Percentiles rank a stretch among this genome's conserved stretches.
These are phyloP conservation scores for Schlechtendalia chinensis DNA, from an alignment of 1,140 invertebrate species.

Conservation along the genomic window DNA sequence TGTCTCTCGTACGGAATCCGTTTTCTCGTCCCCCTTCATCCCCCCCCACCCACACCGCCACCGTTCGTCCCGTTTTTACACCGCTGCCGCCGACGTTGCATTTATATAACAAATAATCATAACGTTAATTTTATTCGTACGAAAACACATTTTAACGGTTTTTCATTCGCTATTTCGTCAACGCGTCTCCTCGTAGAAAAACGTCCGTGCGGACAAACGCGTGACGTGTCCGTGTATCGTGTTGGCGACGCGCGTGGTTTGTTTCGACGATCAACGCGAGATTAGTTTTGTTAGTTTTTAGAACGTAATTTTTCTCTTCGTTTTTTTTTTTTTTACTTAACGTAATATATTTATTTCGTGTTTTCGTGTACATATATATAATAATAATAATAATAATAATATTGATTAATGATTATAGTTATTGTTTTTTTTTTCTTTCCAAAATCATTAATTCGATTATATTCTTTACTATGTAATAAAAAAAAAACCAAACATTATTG, in stretches of 20 bases:
- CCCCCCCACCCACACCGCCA: no score
- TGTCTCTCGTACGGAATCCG: background rate
- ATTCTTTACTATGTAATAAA: background rate
- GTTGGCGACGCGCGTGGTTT: no score
- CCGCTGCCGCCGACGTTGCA: conserved; percentile 37
- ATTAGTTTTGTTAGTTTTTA: conserved; percentile 41
- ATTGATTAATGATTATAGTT: background rate
- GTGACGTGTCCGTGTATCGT: no score
- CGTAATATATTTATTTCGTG: conserved; percentile 25
- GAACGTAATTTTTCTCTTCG: background rate
- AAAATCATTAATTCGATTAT: conserved; percentile 9
- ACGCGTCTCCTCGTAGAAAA: background rate
- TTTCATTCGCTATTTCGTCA: background rate
- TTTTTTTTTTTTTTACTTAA: conserved; percentile 45
- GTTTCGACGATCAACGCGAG: conserved; percentile 12
- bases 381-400: no score
- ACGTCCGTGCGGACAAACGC: no score
- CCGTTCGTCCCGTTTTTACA: no score
- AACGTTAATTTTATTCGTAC: background rate
- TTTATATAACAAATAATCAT: conserved; percentile 23
- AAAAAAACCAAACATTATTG: no score
- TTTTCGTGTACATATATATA: conserved; percentile 35
- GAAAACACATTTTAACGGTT: background rate
- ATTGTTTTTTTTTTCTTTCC: background rate
- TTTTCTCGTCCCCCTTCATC: background rate